Evolutionary conservation across 2,797 vertebrate species (phyloP).

Genomic region (Spinibarbus caldwelli): DNA sequence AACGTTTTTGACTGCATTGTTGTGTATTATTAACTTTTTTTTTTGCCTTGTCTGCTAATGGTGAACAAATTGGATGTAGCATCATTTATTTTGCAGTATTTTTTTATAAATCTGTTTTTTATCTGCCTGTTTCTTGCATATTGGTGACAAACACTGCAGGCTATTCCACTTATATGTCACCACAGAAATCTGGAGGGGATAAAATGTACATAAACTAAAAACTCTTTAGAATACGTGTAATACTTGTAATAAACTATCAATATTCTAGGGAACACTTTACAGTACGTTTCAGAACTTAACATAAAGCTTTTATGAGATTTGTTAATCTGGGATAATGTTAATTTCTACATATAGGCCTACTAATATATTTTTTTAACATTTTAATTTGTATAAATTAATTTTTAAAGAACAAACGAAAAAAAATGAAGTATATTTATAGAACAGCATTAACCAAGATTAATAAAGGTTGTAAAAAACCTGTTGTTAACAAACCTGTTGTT

Average conservation of each 20-base stretch:
- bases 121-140: neutral
- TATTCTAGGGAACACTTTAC: neutral
- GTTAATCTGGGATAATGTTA: neutral
- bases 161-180: neutral
- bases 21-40: neutral
- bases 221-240: neutral
- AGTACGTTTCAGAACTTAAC: neutral
- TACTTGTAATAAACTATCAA: neutral
- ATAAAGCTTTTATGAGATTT: neutral
- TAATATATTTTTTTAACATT: neutral
- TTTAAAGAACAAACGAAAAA: neutral
- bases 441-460: neutral
- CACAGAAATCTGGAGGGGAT: neutral
- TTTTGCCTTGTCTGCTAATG: neutral
- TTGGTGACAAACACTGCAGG: neutral
- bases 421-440: neutral
- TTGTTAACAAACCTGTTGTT: neutral
- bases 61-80: neutral
- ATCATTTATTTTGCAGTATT: neutral
- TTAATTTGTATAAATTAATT: neutral
- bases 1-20: neutral
- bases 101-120: neutral
- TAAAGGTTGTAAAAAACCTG: neutral
- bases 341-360: neutral
- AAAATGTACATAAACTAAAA: neutral